Conservation (phyloP, 2,113 vertebrate genomes). For the Microtus ochrogaster region DNA sequence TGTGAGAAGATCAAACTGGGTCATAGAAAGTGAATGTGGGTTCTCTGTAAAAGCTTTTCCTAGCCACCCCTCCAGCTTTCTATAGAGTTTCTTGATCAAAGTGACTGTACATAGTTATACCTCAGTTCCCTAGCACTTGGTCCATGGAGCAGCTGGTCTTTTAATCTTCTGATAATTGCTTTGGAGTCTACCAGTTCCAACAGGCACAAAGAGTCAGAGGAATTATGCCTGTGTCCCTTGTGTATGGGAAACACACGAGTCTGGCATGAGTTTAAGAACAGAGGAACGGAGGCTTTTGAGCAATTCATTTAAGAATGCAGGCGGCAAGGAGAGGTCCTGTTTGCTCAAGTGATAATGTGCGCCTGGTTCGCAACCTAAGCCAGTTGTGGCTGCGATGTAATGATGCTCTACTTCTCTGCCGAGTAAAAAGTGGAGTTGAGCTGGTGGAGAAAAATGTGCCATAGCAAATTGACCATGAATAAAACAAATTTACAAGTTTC, state of each 20-base stretch:
- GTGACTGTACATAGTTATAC: not conserved
- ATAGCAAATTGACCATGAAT: conserved; percentile 80
- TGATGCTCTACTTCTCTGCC: conserved; percentile 70
- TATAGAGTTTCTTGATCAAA: not conserved
- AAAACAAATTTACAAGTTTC: conserved; percentile 82
- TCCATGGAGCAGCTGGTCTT: not conserved
- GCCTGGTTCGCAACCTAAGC: conserved; percentile 68
- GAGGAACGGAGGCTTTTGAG: conserved; percentile 26
- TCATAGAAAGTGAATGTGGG: not conserved
- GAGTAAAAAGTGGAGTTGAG: conserved; percentile 74
- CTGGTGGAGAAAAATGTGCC: conserved; percentile 64
- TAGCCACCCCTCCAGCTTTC: not conserved
- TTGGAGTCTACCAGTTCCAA: conserved; percentile 23
- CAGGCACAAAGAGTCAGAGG: conserved; percentile 35
- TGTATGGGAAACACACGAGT: conserved; percentile 15
- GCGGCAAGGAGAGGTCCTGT: conserved; percentile 64
- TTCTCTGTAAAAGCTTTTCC: not conserved
- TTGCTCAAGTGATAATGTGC: conserved; percentile 71
- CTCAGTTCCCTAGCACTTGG: conserved; percentile 15
- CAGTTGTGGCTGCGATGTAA: conserved; percentile 61
- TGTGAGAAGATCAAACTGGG: not conserved
- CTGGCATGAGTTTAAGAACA: conserved; percentile 33
- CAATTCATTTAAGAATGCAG: conserved; percentile 54
- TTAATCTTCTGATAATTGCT: conserved; percentile 40
- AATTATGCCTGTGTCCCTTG: conserved; percentile 4